These are phyloP conservation scores for Poecile atricapillus DNA, from an alignment of 2,113 vertebrate genomes.

Conservation along the genomic window DNA sequence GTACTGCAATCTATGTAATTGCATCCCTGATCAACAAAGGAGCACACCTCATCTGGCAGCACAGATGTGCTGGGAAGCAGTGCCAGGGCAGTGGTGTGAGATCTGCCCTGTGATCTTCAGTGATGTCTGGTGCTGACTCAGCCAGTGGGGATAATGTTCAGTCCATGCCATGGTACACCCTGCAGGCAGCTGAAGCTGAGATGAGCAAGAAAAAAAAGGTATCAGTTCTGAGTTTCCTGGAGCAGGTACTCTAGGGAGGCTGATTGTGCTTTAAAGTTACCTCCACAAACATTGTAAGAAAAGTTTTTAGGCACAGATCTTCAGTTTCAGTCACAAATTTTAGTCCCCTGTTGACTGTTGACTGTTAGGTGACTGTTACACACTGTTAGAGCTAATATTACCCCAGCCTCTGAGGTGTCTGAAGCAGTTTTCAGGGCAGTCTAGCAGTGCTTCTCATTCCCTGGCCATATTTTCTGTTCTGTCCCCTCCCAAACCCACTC, in stretches of 20 bases:
- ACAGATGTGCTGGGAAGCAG: not conserved
- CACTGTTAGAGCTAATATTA: not conserved
- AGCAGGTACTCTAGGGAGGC: not conserved
- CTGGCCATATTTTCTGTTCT: not conserved
- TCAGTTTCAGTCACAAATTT: not conserved
- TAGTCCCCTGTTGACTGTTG: not conserved
- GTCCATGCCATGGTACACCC: not conserved
- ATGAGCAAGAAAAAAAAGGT: not conserved
- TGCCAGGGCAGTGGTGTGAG: not conserved
- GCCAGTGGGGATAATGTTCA: not conserved
- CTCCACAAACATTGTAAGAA: not conserved
- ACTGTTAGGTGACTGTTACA: not conserved
- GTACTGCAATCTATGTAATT: not conserved
- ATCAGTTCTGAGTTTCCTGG: not conserved
- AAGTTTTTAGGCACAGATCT: not conserved
- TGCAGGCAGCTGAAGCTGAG: not conserved
- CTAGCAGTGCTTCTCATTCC: not conserved
- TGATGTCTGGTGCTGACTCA: not conserved
- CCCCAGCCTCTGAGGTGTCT: not conserved
- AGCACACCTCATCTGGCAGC: not conserved
- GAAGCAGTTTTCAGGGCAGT: not conserved
- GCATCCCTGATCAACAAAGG: not conserved
- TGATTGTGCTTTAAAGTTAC: not conserved
- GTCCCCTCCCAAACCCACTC: not conserved
- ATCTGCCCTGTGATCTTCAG: not conserved